Percentiles rank a stretch among this genome's conserved stretches.
These are phyloP conservation scores for Neolamprologus devosi DNA, from an alignment of 2,113 vertebrate species.

Conservation along the genomic window DNA sequence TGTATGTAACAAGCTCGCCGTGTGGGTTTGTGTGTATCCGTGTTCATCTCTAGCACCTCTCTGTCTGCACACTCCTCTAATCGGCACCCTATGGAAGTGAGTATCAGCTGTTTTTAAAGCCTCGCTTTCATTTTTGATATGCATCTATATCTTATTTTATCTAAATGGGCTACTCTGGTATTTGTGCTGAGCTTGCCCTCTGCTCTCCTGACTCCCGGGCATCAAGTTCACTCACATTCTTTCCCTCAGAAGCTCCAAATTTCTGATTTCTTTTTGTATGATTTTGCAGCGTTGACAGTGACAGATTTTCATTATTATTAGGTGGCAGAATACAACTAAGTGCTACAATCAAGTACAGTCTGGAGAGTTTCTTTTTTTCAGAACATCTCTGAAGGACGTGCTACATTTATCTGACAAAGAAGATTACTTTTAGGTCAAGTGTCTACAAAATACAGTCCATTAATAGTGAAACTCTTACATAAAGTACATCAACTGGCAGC, in stretches of 20 bases:
- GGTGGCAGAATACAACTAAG: background rate
- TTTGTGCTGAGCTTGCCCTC: background rate
- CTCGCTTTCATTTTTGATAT: background rate
- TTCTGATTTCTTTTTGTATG: background rate
- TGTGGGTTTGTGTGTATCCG: conserved; percentile 10
- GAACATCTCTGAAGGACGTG: background rate
- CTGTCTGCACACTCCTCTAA: background rate
- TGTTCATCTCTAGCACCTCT: background rate
- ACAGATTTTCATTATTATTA: background rate
- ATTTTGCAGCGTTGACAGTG: background rate
- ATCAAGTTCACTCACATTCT: background rate
- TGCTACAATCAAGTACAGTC: background rate
- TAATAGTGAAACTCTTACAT: background rate
- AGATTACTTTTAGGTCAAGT: background rate
- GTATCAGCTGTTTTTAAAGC: background rate
- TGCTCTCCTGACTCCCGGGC: background rate
- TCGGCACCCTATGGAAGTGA: conserved; percentile 10
- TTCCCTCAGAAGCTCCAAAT: background rate
- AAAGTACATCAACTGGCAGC: background rate
- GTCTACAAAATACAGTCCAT: background rate
- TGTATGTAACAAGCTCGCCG: conserved; percentile 32
- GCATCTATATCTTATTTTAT: background rate
- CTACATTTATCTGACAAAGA: background rate
- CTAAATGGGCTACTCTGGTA: background rate
- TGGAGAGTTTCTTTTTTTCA: background rate